A percentile compares a stretch with the other conserved stretches of the same genome.
These are phyloP conservation scores for Notechis scutatus DNA, from an alignment of 2,113 vertebrate species.

Conservation along the genomic window DNA sequence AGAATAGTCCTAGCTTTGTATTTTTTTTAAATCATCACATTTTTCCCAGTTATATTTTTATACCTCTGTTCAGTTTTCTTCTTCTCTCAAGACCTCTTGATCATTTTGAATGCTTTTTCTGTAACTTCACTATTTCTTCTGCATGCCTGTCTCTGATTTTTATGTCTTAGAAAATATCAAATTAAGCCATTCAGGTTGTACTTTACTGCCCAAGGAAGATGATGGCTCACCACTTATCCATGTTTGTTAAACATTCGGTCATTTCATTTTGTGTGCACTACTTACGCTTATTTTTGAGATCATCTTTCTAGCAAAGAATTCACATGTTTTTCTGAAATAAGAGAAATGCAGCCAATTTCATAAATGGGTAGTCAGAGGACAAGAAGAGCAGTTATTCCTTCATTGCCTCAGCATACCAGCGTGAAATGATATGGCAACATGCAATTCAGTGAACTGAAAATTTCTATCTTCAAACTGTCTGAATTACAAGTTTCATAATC, in stretches of 20 bases:
- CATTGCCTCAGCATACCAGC: neutral
- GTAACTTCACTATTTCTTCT: neutral
- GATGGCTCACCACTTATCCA: neutral
- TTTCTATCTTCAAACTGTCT: neutral
- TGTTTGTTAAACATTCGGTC: neutral
- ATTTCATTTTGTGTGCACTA: neutral
- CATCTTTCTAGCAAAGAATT: neutral
- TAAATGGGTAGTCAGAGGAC: neutral
- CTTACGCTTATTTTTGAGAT: neutral
- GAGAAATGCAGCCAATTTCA: neutral
- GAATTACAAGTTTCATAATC: neutral
- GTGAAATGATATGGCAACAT: neutral
- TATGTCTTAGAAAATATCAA: neutral
- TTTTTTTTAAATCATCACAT: neutral
- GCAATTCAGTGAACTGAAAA: neutral
- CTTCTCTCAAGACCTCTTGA: neutral
- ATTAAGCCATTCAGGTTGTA: neutral
- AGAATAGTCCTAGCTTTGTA: neutral
- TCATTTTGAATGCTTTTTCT: neutral
- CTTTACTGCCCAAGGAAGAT: neutral
- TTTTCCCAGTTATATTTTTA: neutral
- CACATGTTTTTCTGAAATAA: neutral
- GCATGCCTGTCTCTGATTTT: neutral
- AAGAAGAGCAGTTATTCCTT: neutral
- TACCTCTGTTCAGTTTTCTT: neutral